phyloP scores from a whole-genome alignment of 2,888 invertebrate species.

The Pristionchus exspectatus region DNA sequence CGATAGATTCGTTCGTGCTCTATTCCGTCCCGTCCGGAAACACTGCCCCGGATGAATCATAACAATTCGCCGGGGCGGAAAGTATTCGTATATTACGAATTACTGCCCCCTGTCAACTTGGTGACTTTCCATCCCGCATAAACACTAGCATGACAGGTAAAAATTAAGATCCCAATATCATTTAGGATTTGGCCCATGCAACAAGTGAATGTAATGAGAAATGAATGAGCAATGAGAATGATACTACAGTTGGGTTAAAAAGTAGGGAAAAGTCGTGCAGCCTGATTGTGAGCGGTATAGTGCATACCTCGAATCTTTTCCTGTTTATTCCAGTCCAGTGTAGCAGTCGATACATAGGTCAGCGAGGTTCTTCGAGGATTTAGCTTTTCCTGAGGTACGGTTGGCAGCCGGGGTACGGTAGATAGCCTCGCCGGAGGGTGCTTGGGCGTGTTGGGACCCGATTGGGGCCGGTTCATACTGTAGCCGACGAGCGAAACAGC shows the following conservation, averaged over 20 bases:
- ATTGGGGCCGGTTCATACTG: conserved; percentile 28
- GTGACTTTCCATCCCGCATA: neutral
- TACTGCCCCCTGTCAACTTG: neutral
- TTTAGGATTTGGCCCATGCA: too few species aligned
- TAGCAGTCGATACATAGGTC: conserved; percentile 1
- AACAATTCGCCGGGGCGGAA: conserved; percentile 19
- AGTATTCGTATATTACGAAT: neutral
- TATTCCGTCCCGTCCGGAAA: neutral
- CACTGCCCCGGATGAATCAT: conserved; percentile 25
- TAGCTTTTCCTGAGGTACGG: neutral
- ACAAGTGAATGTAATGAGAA: too few species aligned
- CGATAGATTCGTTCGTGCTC: neutral
- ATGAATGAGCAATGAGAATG: too few species aligned
- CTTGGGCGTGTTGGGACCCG: conserved; percentile 31
- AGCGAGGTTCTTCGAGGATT: neutral
- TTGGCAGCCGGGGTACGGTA: conserved; percentile 23
- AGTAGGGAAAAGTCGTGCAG: too few species aligned
- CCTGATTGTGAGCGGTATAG: neutral
- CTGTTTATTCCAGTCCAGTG: neutral
- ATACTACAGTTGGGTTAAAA: too few species aligned
- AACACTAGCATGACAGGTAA: too few species aligned
- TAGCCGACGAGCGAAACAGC: neutral
- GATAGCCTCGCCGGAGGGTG: neutral
- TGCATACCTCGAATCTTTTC: neutral
- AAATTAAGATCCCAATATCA: too few species aligned